phyloP scores from a whole-genome alignment of 2,888 invertebrate genomes.

The Melieria crassipennis region DNA sequence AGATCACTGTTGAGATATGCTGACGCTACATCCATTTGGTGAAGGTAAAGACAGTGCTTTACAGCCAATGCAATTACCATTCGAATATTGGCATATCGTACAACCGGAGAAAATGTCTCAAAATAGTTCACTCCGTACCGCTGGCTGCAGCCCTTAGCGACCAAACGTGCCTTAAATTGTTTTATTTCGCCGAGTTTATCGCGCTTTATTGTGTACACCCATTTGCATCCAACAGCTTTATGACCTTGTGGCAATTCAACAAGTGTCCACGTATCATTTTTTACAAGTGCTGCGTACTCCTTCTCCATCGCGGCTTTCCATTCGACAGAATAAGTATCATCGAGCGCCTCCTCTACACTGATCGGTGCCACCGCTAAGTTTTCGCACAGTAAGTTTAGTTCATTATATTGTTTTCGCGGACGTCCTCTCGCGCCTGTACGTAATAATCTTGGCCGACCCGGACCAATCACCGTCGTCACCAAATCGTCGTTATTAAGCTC shows the following conservation, averaged over 20 bases:
- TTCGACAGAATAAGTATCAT: slow-evolving; percentile 29
- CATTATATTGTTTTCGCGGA: slow-evolving; percentile 38
- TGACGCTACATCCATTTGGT: slow-evolving; percentile 6
- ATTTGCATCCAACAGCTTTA: slow-evolving; percentile 33
- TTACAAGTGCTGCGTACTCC: slow-evolving; percentile 40
- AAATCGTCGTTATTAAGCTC: not conserved
- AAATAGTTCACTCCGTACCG: slow-evolving; percentile 28
- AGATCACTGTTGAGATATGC: slow-evolving; percentile 20
- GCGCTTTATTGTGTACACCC: slow-evolving; percentile 27
- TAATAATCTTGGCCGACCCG: slow-evolving; percentile 37
- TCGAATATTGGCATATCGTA: not conserved
- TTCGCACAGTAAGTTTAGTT: slow-evolving; percentile 29
- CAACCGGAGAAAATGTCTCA: slow-evolving; percentile 35
- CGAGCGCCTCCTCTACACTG: slow-evolving; percentile 34
- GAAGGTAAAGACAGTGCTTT: slow-evolving; percentile 7
- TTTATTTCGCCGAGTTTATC: slow-evolving; percentile 7
- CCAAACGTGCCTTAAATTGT: slow-evolving; percentile 31
- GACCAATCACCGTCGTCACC: slow-evolving; percentile 19
- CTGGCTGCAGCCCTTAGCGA: slow-evolving; percentile 35
- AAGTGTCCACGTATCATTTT: slow-evolving; percentile 39
- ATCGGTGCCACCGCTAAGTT: slow-evolving; percentile 30
- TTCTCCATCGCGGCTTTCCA: slow-evolving; percentile 42
- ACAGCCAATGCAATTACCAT: not conserved
- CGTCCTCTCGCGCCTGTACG: slow-evolving; percentile 39
- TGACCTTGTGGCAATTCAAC: slow-evolving; percentile 32